These are phyloP conservation scores for Neoitamus cyanurus DNA, from an alignment of 2,888 invertebrate species.

Conservation along the genomic window DNA sequence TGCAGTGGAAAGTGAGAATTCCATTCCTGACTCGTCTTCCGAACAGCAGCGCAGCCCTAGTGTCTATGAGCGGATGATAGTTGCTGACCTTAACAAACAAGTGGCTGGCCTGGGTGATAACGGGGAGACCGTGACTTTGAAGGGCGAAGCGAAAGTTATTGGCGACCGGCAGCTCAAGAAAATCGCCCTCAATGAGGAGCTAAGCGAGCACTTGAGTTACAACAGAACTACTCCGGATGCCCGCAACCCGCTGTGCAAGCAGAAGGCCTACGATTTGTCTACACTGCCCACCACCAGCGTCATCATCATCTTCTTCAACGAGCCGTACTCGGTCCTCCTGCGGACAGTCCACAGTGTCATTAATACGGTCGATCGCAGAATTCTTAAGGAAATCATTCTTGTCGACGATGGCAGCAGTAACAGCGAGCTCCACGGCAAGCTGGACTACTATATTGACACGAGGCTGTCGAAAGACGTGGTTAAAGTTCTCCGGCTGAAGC, in stretches of 20 bases:
- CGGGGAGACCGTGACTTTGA: constrained; percentile 75
- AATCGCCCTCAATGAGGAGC: constrained; percentile 87
- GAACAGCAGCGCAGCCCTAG: neutral
- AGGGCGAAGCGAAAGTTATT: constrained; percentile 72
- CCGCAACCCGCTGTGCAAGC: constrained; percentile 62
- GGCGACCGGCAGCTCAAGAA: constrained; percentile 81
- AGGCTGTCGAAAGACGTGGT: constrained; percentile 76
- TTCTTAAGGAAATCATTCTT: constrained; percentile 88
- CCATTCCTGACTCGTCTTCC: neutral
- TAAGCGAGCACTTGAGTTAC: constrained; percentile 88
- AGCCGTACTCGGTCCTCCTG: constrained; percentile 86
- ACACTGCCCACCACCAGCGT: constrained; percentile 80
- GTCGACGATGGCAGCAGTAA: constrained; percentile 94
- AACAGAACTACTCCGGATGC: constrained; percentile 73
- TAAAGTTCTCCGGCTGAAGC: constrained; percentile 79
- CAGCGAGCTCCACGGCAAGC: constrained; percentile 76
- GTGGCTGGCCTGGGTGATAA: constrained; percentile 78
- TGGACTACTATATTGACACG: constrained; percentile 83
- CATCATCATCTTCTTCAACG: constrained; percentile 90
- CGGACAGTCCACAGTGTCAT: constrained; percentile 81
- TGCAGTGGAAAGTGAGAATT: neutral
- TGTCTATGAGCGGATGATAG: constrained; percentile 60
- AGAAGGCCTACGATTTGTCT: constrained; percentile 69
- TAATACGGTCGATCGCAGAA: constrained; percentile 73
- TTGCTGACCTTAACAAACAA: constrained; percentile 74